Conservation (phyloP, 2,113 vertebrate genomes). For the Clarias batrachus region DNA sequence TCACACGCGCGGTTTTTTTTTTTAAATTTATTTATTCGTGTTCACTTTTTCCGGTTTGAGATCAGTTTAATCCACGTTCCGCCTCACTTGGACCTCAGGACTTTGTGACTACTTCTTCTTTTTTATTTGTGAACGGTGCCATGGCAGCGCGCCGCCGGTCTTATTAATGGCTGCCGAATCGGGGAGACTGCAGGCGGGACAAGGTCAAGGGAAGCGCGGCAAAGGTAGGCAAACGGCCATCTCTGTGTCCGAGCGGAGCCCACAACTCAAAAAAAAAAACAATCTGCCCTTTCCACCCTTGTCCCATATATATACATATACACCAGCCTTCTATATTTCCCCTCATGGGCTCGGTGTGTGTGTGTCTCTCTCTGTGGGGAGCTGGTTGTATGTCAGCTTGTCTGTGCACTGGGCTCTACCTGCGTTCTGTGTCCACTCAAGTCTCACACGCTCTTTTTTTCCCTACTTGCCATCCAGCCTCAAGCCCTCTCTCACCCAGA, state of each 20-base stretch:
- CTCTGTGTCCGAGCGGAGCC: slow-evolving; percentile 72
- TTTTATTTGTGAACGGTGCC: slow-evolving; percentile 77
- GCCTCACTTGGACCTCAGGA: slow-evolving; percentile 62
- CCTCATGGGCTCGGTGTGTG: slow-evolving; percentile 54
- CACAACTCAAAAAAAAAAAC: slow-evolving; percentile 63
- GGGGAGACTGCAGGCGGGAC: slow-evolving; percentile 81
- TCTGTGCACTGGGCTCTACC: slow-evolving; percentile 56
- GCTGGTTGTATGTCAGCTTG: slow-evolving; percentile 52
- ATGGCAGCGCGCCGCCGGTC: slow-evolving; percentile 76
- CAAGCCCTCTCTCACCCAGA: slow-evolving; percentile 14
- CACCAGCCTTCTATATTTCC: slow-evolving; percentile 65
- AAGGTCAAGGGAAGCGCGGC: slow-evolving; percentile 76
- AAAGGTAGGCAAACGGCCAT: slow-evolving; percentile 76
- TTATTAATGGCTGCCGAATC: slow-evolving; percentile 82
- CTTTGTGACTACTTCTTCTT: slow-evolving; percentile 66
- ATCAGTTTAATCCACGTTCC: no score
- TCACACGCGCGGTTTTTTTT: neutral
- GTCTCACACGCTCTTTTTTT: slow-evolving; percentile 29
- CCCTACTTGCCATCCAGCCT: slow-evolving; percentile 25
- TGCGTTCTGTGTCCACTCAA: slow-evolving; percentile 36
- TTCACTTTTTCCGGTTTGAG: neutral
- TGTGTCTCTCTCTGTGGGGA: slow-evolving; percentile 56
- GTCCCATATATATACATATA: slow-evolving; percentile 35
- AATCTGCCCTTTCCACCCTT: slow-evolving; percentile 69
- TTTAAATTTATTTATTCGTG: no score